Conservation (phyloP, 2,797 vertebrate species). For the Octomys mimax region DNA sequence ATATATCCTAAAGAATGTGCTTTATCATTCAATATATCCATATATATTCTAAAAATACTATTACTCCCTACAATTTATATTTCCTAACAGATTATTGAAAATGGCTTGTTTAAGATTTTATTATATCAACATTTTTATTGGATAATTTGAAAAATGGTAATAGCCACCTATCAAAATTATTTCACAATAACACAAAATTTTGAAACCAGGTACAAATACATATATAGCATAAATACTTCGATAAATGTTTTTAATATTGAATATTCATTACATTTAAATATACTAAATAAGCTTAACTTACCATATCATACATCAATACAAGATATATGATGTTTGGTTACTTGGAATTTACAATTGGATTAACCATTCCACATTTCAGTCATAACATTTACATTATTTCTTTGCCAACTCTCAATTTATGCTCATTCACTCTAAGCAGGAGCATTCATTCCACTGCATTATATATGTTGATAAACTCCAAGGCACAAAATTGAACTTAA, state of each 20-base stretch:
- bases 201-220: conserved; percentile 17
- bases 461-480: conserved; percentile 80
- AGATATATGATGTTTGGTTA: conserved; percentile 31
- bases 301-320: background rate
- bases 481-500: conserved; percentile 76
- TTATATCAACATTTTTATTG: conserved; percentile 31
- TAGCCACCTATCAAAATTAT: conserved; percentile 21
- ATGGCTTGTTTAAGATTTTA: conserved; percentile 8
- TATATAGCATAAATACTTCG: background rate
- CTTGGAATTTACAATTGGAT: conserved; percentile 62
- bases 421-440: conserved; percentile 21
- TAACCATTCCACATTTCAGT: conserved; percentile 47
- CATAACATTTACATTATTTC: conserved; percentile 62
- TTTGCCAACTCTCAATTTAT: conserved; percentile 66
- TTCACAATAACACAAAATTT: background rate
- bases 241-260: conserved; percentile 47
- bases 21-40: conserved; percentile 9
- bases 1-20: background rate
- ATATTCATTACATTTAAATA: conserved; percentile 43
- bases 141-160: conserved; percentile 32
- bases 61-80: background rate
- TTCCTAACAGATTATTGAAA: conserved; percentile 15
- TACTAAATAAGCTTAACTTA: conserved; percentile 39
- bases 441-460: conserved; percentile 34
- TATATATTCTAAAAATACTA: background rate